Conservation (phyloP, 2,888 invertebrate species). For the Cosmorhoe ocellata region DNA sequence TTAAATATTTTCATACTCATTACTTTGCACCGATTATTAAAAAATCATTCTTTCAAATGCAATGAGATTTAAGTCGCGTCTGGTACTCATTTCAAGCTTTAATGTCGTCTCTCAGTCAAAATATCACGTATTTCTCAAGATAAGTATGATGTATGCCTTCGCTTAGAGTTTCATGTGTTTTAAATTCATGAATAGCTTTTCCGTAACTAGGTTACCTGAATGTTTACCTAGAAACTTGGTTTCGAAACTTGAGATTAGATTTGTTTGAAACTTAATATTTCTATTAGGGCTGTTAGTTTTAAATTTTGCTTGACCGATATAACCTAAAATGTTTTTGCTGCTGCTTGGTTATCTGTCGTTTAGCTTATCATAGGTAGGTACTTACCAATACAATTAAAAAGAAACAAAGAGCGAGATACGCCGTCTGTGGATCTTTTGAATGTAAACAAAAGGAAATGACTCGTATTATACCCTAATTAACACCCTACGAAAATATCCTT, state of each 20-base stretch:
- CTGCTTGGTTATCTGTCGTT: no score
- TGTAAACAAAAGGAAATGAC: conserved; percentile 42
- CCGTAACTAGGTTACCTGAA: conserved; percentile 22
- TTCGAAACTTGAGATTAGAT: conserved; percentile 16
- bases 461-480: conserved; percentile 64
- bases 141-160: conserved; percentile 47
- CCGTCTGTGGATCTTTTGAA: conserved; percentile 40
- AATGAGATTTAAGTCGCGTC: conserved; percentile 11
- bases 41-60: no score
- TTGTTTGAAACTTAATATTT: conserved; percentile 19
- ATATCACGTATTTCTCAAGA: conserved; percentile 53
- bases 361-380: neutral
- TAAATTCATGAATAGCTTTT: conserved; percentile 34
- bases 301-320: neutral
- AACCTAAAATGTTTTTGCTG: no score
- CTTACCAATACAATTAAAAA: conserved; percentile 12
- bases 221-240: conserved; percentile 14
- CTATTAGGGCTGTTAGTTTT: conserved; percentile 5
- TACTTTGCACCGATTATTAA: no score
- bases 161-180: conserved; percentile 43
- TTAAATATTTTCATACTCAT: no score
- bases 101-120: conserved; percentile 56
- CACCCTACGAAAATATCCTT: conserved; percentile 54
- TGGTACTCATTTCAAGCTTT: conserved; percentile 25
- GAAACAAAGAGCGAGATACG: conserved; percentile 34